Percentiles rank a stretch among this genome's conserved stretches.
Evolutionary conservation across 2,888 invertebrate genomes (phyloP).

Genomic region (Folsomia manolachei): DNA sequence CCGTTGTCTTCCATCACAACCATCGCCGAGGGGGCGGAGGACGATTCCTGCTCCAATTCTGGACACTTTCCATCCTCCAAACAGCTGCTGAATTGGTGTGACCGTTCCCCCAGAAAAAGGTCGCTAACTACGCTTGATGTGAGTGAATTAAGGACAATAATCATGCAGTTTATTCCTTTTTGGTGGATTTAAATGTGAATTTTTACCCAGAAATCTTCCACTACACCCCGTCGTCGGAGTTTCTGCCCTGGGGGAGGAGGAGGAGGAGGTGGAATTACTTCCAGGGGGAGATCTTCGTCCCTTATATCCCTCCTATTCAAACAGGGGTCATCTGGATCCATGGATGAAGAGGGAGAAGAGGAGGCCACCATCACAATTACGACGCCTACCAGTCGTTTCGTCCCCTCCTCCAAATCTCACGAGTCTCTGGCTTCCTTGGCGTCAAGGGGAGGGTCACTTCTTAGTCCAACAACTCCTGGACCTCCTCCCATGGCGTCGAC

Average conservation of each 20-base stretch:
- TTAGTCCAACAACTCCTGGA: not conserved
- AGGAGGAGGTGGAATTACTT: no score
- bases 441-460: constrained; percentile 20
- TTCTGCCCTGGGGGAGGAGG: constrained; percentile 33
- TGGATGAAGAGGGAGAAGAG: constrained; percentile 28
- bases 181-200: no score
- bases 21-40: constrained; percentile 45
- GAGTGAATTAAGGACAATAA: no score
- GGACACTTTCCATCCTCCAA: not conserved
- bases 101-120: constrained; percentile 46
- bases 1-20: constrained; percentile 42
- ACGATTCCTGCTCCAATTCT: not conserved
- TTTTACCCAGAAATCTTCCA: constrained; percentile 29
- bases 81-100: constrained; percentile 43
- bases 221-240: constrained; percentile 28
- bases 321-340: constrained; percentile 41
- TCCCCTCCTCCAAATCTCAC: constrained; percentile 7
- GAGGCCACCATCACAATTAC: not conserved
- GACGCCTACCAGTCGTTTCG: not conserved
- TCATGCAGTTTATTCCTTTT: no score
- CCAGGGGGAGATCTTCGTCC: constrained; percentile 37
- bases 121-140: no score
- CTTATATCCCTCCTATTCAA: constrained; percentile 44
- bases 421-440: constrained; percentile 7
- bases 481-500: constrained; percentile 26